Conservation (phyloP, 2,113 vertebrate species). For the Lonchura striata region DNA sequence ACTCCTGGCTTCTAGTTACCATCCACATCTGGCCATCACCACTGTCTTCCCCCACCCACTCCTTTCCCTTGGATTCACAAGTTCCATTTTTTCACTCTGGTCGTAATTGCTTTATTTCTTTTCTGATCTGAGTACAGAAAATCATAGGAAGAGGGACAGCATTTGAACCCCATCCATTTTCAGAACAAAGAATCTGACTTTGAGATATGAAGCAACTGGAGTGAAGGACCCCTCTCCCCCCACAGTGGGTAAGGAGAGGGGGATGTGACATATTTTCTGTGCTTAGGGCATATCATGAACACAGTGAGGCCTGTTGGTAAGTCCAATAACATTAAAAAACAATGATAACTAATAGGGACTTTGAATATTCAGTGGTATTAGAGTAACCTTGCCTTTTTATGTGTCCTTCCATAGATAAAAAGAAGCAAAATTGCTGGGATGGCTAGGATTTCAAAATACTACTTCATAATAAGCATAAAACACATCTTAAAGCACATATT, state of each 20-base stretch:
- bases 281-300: background rate
- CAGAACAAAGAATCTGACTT: background rate
- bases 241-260: background rate
- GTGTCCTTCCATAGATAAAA: conserved; percentile 21
- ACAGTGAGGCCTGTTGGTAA: background rate
- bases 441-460: conserved; percentile 48
- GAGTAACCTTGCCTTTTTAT: conserved; percentile 9
- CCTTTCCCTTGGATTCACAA: background rate
- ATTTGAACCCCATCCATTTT: background rate
- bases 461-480: background rate
- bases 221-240: rapidly evolving
- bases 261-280: background rate
- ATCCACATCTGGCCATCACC: background rate
- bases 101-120: background rate
- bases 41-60: background rate
- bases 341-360: background rate
- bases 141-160: background rate
- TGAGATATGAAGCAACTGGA: background rate
- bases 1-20: background rate
- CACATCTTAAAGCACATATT: background rate
- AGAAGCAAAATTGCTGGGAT: background rate
- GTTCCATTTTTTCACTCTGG: background rate
- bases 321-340: conserved; percentile 21
- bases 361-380: conserved; percentile 32
- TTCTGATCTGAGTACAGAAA: background rate